phyloP scores from a whole-genome alignment of 2,113 vertebrate species.

The Albula goreensis region DNA sequence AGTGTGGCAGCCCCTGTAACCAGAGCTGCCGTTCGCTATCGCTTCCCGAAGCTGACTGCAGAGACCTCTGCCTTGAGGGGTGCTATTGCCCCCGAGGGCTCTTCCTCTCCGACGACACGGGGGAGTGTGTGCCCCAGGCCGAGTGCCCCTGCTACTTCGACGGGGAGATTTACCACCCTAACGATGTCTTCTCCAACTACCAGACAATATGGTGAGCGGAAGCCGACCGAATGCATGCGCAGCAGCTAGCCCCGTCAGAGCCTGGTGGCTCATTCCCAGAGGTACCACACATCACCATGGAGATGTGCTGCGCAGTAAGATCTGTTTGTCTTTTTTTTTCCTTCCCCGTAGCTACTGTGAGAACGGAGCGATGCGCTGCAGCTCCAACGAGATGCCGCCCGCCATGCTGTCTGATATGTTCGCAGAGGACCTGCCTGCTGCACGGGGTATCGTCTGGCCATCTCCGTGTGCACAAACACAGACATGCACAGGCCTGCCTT shows the following conservation, averaged over 20 bases:
- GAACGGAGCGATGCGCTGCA: conserved; percentile 80
- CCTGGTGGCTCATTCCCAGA: too few relatives aligned
- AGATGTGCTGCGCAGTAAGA: background rate
- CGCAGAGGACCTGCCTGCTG: conserved; percentile 53
- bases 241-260: too few relatives aligned
- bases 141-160: conserved; percentile 88
- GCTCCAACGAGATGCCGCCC: conserved; percentile 55
- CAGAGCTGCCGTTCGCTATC: conserved; percentile 85
- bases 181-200: conserved; percentile 85
- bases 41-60: conserved; percentile 71
- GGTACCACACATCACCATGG: background rate
- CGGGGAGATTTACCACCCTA: conserved; percentile 89
- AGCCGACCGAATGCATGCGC: background rate
- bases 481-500: background rate
- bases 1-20: conserved; percentile 83
- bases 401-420: conserved; percentile 60
- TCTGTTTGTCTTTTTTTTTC: background rate
- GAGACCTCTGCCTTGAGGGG: conserved; percentile 82
- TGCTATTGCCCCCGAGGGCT: conserved; percentile 85
- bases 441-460: conserved; percentile 67
- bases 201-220: conserved; percentile 83
- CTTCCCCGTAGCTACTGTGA: conserved; percentile 76
- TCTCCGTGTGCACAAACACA: background rate
- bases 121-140: conserved; percentile 81
- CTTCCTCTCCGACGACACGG: conserved; percentile 75